Conservation (phyloP, 2,113 vertebrate species). For the Lepidiolamprologus cunningtoni region DNA sequence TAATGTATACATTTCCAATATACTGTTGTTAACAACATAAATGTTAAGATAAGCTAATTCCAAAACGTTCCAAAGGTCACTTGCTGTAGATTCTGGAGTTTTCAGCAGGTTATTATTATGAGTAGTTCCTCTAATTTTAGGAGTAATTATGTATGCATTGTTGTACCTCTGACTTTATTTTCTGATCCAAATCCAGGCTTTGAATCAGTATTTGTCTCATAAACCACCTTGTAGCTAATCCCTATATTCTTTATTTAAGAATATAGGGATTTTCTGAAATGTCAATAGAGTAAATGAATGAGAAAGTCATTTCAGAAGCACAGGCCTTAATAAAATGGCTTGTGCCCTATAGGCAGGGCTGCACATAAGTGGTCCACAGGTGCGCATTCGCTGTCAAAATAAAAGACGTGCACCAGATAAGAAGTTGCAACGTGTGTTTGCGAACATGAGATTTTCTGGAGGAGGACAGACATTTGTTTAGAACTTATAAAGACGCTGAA, state of each 20-base stretch:
- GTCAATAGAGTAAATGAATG: neutral
- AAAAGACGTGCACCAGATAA: neutral
- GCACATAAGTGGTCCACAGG: accelerated
- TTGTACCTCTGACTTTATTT: neutral
- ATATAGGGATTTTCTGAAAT: neutral
- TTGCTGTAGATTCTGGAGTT: neutral
- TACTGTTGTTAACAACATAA: neutral
- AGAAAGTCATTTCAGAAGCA: neutral
- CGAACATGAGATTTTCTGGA: accelerated
- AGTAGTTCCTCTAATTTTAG: neutral
- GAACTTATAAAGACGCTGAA: accelerated
- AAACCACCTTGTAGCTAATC: neutral
- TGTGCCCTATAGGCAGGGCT: accelerated
- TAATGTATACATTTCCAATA: neutral
- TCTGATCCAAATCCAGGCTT: neutral
- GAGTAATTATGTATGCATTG: neutral
- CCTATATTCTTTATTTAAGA: neutral
- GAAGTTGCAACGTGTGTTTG: accelerated
- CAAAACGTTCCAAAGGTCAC: neutral
- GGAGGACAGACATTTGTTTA: neutral
- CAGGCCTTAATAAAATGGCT: neutral
- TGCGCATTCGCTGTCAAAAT: neutral
- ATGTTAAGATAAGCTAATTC: neutral
- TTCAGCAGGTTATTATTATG: neutral
- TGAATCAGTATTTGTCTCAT: neutral